Conservation (phyloP, 2,113 vertebrate species). For the Taxidea taxus region DNA sequence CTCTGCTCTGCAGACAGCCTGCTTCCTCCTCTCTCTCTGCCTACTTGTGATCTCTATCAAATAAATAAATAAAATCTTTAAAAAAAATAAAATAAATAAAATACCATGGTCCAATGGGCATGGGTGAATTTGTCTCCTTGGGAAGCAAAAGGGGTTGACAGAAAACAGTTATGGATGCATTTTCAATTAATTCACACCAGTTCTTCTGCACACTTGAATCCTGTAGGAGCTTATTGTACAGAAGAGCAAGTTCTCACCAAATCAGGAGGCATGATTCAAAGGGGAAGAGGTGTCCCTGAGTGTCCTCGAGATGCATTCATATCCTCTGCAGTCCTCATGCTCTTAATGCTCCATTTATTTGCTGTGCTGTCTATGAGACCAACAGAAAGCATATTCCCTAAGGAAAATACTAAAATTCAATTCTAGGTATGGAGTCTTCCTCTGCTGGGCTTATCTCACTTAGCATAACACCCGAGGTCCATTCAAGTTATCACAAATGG, state of each 20-base stretch:
- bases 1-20: too few species aligned
- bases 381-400: conserved; percentile 6
- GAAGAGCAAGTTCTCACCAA: conserved; percentile 46
- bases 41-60: too few species aligned
- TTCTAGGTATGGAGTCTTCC: background rate
- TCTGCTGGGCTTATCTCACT: background rate
- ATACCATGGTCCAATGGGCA: background rate
- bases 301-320: background rate
- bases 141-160: conserved; percentile 37
- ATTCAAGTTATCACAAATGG: background rate
- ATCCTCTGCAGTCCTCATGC: background rate
- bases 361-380: background rate
- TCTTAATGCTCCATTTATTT: conserved; percentile 39
- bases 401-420: conserved; percentile 5
- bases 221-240: conserved; percentile 44
- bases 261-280: background rate
- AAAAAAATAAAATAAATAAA: too few species aligned
- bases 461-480: background rate
- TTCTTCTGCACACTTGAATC: conserved; percentile 3
- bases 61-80: too few species aligned
- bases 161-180: conserved; percentile 14
- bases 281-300: background rate
- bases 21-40: too few species aligned
- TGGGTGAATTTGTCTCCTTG: conserved; percentile 11
- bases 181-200: conserved; percentile 61